Conservation (phyloP, 2,113 vertebrate species). For the Isurus oxyrinchus region DNA sequence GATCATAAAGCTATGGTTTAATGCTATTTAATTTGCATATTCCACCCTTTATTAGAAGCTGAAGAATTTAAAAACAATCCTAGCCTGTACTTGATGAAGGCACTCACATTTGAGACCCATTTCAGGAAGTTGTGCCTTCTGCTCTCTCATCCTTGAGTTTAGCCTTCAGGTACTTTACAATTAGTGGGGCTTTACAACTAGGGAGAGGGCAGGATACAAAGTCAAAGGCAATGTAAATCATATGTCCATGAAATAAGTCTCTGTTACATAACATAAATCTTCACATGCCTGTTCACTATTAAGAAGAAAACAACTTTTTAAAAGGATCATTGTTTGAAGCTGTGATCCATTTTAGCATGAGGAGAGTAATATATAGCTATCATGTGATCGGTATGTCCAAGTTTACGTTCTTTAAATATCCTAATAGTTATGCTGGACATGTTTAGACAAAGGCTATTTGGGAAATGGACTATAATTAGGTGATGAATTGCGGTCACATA, state of each 20-base stretch:
- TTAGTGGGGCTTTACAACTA: not conserved
- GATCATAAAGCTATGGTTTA: not conserved
- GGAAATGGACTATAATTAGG: slow-evolving; percentile 20
- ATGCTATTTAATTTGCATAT: not conserved
- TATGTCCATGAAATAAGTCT: not conserved
- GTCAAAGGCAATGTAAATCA: not conserved
- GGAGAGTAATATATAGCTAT: not conserved
- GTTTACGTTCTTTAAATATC: not conserved
- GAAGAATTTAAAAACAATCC: not conserved
- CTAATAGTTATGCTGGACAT: not conserved
- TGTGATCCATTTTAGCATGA: not conserved
- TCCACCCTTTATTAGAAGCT: not conserved
- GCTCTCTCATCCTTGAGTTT: too few relatives aligned
- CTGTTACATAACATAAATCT: too few relatives aligned
- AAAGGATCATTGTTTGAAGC: not conserved
- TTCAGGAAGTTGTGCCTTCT: not conserved
- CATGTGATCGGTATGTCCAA: not conserved
- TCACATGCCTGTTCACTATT: too few relatives aligned
- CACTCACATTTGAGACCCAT: not conserved
- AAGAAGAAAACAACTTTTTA: not conserved
- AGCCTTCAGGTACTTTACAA: too few relatives aligned
- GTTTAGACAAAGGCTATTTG: slow-evolving; percentile 18
- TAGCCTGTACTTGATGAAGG: not conserved
- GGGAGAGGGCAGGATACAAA: not conserved
- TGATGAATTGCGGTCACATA: slow-evolving; percentile 16